Evolutionary conservation across 2,113 vertebrate species (phyloP).

Genomic region (Tinamus guttatus): DNA sequence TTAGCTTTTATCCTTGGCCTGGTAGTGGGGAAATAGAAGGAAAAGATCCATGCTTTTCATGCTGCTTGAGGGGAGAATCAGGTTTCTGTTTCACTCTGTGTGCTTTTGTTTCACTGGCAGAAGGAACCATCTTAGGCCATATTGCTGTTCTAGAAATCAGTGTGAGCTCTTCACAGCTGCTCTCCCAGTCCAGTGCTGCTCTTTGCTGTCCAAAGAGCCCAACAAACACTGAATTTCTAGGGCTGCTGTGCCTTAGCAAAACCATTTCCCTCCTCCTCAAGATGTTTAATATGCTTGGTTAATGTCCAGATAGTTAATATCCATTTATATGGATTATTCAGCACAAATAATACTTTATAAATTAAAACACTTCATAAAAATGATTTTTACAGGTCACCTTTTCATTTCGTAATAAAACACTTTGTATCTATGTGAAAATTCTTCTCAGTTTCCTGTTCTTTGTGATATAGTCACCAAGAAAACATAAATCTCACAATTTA

Average conservation of each 20-base stretch:
- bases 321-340: neutral
- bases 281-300: neutral
- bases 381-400: neutral
- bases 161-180: neutral
- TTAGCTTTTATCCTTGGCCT: neutral
- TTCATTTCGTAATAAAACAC: constrained; percentile 18
- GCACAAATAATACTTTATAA: neutral
- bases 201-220: neutral
- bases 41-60: neutral
- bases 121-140: neutral
- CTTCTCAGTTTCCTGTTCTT: neutral
- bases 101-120: neutral
- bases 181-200: neutral
- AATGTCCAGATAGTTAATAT: too few species aligned
- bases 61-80: neutral
- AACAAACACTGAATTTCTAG: neutral
- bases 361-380: neutral
- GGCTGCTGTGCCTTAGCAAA: neutral
- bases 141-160: neutral
- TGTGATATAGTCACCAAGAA: neutral
- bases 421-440: neutral
- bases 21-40: neutral
- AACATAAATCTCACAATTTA: neutral
- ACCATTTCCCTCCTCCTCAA: neutral
- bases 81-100: neutral